Evolutionary conservation across 23 tunicate species (phyloP).

Genomic region (Trididemnum clinides): DNA sequence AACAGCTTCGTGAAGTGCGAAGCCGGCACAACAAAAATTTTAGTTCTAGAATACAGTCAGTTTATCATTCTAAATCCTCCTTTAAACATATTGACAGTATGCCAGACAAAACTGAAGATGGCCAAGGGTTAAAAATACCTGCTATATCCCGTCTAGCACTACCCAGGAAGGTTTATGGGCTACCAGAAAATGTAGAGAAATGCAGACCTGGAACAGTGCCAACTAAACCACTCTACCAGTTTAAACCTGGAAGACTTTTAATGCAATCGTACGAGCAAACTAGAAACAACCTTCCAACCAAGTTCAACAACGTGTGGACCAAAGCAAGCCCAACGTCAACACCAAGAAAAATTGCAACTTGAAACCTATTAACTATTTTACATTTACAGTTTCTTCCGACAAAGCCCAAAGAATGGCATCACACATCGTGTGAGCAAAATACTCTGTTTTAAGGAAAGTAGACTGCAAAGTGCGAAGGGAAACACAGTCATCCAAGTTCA

Average conservation of each 20-base stretch:
- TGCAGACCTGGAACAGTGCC: conserved; percentile 20
- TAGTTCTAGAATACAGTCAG: conserved; percentile 12
- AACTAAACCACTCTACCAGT: not conserved
- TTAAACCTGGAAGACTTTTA: conserved; percentile 21
- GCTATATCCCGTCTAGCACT: not conserved
- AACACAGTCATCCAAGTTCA: no score
- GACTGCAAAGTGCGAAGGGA: no score
- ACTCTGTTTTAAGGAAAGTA: no score
- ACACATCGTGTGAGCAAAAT: no score
- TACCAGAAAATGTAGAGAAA: conserved; percentile 37
- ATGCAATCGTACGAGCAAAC: conserved; percentile 40
- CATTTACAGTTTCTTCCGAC: no score
- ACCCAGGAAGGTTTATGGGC: conserved; percentile 59
- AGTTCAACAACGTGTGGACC: conserved; percentile 72
- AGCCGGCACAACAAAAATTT: conserved; percentile 29
- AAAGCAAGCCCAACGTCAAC: conserved; percentile 6
- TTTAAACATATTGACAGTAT: not conserved
- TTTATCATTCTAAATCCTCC: conserved; percentile 27
- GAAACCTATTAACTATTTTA: no score
- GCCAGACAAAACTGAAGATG: not conserved
- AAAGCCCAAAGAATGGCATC: no score
- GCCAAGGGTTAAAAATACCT: not conserved
- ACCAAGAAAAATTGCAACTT: not conserved
- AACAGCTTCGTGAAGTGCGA: conserved; percentile 51
- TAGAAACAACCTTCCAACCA: conserved; percentile 21